These are phyloP conservation scores for Lynx canadensis DNA, from an alignment of 2,113 vertebrate genomes.

Conservation along the genomic window DNA sequence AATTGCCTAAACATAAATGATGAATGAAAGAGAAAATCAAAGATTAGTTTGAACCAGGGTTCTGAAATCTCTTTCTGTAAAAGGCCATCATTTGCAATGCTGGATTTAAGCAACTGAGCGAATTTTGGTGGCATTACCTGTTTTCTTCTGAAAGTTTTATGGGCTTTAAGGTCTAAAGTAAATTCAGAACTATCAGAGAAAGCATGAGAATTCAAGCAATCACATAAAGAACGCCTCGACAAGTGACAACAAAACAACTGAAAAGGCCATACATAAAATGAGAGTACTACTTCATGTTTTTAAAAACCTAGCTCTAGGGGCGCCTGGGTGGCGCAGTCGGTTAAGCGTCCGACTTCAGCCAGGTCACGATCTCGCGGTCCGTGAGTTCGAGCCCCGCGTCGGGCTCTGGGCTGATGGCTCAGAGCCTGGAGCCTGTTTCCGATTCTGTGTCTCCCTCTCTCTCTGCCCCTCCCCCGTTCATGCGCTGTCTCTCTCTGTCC, in stretches of 20 bases:
- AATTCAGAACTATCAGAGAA: neutral
- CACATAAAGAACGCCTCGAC: neutral
- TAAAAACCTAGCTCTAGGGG: neutral
- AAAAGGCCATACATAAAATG: neutral
- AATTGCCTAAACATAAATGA: neutral
- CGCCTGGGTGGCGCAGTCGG: too few relatives aligned
- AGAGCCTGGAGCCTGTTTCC: too few relatives aligned
- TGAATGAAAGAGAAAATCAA: neutral
- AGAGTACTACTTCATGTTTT: neutral
- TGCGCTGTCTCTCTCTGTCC: too few relatives aligned
- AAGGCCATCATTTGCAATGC: neutral
- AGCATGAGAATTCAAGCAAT: neutral
- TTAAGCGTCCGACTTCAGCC: too few relatives aligned
- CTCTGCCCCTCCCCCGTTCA: too few relatives aligned
- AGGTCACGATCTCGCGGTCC: too few relatives aligned
- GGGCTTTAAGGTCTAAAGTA: neutral
- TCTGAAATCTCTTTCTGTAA: neutral
- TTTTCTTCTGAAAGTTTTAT: neutral
- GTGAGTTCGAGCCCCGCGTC: too few relatives aligned
- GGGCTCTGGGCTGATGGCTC: too few relatives aligned
- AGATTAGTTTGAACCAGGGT: neutral
- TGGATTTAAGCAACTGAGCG: neutral
- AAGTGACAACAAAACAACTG: neutral
- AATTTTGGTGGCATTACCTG: neutral
- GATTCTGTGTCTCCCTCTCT: too few relatives aligned